A percentile compares a stretch with the other conserved stretches of the same genome.
Conservation (phyloP, 2,888 invertebrate species). For the Carpatolechia fugitivella region DNA sequence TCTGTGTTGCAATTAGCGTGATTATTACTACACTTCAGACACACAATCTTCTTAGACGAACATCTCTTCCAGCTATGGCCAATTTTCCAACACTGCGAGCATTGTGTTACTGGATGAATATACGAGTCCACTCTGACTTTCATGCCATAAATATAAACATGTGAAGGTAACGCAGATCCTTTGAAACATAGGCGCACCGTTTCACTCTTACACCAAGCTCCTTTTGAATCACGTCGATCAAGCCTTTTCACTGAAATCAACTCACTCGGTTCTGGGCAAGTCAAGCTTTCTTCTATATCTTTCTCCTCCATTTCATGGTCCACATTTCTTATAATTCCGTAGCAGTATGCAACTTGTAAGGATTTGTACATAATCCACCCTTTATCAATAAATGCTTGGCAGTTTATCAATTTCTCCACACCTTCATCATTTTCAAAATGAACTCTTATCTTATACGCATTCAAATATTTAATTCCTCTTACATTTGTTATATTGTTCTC, state of each 20-base stretch:
- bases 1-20: constrained; percentile 25
- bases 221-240: neutral
- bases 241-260: neutral
- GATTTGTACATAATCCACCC: neutral
- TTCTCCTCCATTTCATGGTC: neutral
- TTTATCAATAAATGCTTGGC: neutral
- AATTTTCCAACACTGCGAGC: constrained; percentile 25
- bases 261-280: neutral
- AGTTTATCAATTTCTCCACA: neutral
- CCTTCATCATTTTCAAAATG: neutral
- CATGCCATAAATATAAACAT: constrained; percentile 17
- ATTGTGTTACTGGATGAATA: constrained; percentile 26
- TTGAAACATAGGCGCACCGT: constrained; percentile 21
- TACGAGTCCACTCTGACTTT: constrained; percentile 20
- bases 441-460: neutral
- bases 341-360: neutral
- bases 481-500: neutral
- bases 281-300: neutral
- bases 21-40: constrained; percentile 22
- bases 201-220: constrained; percentile 22
- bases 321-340: neutral
- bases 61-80: constrained; percentile 21
- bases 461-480: neutral
- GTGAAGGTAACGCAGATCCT: constrained; percentile 16
- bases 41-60: constrained; percentile 21